A percentile compares a stretch with the other conserved stretches of the same genome.
Conservation (phyloP, 2,888 invertebrate genomes). For the Pheosia tremula region DNA sequence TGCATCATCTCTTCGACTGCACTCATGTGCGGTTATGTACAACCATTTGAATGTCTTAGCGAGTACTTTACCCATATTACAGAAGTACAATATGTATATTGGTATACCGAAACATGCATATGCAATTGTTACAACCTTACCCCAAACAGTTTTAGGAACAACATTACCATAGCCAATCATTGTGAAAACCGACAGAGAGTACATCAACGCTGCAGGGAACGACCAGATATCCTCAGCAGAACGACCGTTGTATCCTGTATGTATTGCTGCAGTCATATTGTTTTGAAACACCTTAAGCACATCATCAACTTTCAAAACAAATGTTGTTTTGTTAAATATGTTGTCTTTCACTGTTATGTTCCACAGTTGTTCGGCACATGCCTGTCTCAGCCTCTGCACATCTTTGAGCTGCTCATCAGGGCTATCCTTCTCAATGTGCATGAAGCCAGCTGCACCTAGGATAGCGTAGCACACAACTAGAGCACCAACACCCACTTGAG, state of each 20-base stretch:
- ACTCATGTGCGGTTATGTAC: constrained; percentile 90
- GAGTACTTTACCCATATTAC: constrained; percentile 94
- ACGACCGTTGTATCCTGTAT: constrained; percentile 89
- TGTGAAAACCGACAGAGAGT: constrained; percentile 93
- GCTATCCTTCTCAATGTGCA: constrained; percentile 89
- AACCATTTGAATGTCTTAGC: constrained; percentile 93
- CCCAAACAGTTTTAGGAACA: constrained; percentile 92
- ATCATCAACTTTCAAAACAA: constrained; percentile 85
- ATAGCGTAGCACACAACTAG: constrained; percentile 94
- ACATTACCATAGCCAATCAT: constrained; percentile 97
- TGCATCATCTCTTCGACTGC: constrained; percentile 82
- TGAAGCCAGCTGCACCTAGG: constrained; percentile 92
- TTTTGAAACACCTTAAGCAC: constrained; percentile 88
- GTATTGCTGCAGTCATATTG: constrained; percentile 86
- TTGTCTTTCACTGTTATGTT: constrained; percentile 87
- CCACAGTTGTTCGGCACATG: constrained; percentile 88
- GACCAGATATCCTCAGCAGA: constrained; percentile 91
- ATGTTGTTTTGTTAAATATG: constrained; percentile 87
- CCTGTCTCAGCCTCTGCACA: constrained; percentile 78
- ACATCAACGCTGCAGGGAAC: constrained; percentile 95
- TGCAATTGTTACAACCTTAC: constrained; percentile 92
- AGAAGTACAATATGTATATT: constrained; percentile 93
- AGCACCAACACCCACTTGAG: constrained; percentile 95
- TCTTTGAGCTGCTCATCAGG: constrained; percentile 79
- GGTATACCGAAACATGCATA: constrained; percentile 96